These are phyloP conservation scores for Siniperca chuatsi DNA, from an alignment of 2,113 vertebrate genomes.

Conservation along the genomic window DNA sequence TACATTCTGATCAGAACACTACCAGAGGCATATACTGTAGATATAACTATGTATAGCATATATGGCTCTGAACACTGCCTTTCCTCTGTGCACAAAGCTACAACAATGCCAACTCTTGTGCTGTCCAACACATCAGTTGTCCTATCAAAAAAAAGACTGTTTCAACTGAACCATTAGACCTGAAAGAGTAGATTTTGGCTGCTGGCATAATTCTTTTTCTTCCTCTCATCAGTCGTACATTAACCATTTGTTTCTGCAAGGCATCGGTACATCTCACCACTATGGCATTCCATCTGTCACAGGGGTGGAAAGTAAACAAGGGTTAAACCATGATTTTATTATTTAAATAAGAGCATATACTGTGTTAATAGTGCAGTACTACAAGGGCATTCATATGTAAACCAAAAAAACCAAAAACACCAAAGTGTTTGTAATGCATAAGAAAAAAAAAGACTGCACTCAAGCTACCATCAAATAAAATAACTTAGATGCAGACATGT, in stretches of 20 bases:
- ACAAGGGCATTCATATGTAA: conserved; percentile 77
- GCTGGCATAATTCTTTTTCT: conserved; percentile 48
- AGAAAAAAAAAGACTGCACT: conserved; percentile 67
- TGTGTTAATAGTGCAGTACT: conserved; percentile 83
- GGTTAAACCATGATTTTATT: conserved; percentile 72
- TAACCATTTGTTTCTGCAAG: conserved; percentile 71
- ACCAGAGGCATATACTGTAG: conserved; percentile 71
- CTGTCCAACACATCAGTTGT: conserved; percentile 35
- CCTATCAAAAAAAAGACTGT: conserved; percentile 55
- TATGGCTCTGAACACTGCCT: conserved; percentile 73
- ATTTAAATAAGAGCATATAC: conserved; percentile 83
- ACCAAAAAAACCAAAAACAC: conserved; percentile 61
- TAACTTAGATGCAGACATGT: conserved; percentile 76
- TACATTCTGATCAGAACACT: conserved; percentile 80
- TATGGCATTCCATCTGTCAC: conserved; percentile 76
- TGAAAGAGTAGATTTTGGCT: conserved; percentile 74
- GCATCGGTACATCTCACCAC: conserved; percentile 73
- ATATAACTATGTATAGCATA: conserved; percentile 65
- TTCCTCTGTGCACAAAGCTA: conserved; percentile 44
- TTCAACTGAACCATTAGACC: conserved; percentile 74
- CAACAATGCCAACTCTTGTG: conserved; percentile 30
- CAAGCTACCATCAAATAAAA: conserved; percentile 78
- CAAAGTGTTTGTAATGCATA: conserved; percentile 71
- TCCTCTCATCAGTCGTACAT: conserved; percentile 51
- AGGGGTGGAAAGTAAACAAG: conserved; percentile 76